phyloP scores from a whole-genome alignment of 2,113 vertebrate species.

The Sylvietta virens region DNA sequence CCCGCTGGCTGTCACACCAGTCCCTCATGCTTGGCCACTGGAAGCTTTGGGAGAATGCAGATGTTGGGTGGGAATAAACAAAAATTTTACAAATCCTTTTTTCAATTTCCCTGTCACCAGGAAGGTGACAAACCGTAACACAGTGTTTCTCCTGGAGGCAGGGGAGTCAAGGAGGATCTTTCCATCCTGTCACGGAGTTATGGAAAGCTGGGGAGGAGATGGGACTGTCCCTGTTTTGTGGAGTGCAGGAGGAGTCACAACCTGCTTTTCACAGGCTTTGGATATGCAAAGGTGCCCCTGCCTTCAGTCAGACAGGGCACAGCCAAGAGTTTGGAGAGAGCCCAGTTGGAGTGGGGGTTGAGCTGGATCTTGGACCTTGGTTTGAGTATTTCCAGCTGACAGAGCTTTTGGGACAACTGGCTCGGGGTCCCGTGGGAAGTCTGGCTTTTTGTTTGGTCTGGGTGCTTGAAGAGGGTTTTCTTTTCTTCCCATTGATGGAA shows the following conservation, averaged over 20 bases:
- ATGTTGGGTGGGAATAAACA: neutral
- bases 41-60: neutral
- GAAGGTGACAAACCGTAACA: neutral
- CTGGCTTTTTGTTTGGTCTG: neutral
- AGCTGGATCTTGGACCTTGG: neutral
- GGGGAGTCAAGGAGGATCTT: neutral
- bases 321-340: neutral
- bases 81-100: neutral
- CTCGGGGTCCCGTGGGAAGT: accelerated
- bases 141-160: neutral
- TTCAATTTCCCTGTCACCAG: neutral
- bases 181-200: neutral
- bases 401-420: neutral
- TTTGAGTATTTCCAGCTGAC: neutral
- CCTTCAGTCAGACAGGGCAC: neutral
- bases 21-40: neutral
- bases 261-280: neutral
- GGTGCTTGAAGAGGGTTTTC: neutral
- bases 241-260: neutral
- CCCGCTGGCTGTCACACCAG: neutral
- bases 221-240: neutral
- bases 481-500: neutral
- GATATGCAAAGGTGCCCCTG: neutral
- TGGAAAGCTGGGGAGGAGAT: neutral
- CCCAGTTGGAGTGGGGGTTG: neutral